phyloP scores from a whole-genome alignment of 1,140 invertebrate species.

The honey bee (Apis mellifera) region Amel_HAv3.1 CM009941.2:10486001-10486500 shows the following conservation, averaged over 20 bases:
- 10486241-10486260: slow-evolving; percentile 31
- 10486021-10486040: too few relatives aligned
- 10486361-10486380: not conserved
- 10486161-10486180: not conserved
- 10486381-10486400: too few relatives aligned
- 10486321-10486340: not conserved
- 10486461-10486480: too few relatives aligned
- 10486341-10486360: not conserved
- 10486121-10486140: not conserved
- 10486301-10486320: slow-evolving; percentile 1
- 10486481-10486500: too few relatives aligned
- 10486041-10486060: not conserved
- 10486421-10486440: too few relatives aligned
- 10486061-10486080: not conserved
- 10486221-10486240: slow-evolving; percentile 24
- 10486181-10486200: not conserved
- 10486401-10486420: too few relatives aligned
- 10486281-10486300: slow-evolving; percentile 2
- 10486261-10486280: slow-evolving; percentile 38
- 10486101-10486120: not conserved
- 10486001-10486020: too few relatives aligned
- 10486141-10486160: not conserved
- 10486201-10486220: slow-evolving; percentile 32
- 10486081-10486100: too few relatives aligned
- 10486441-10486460: too few relatives aligned